Base-by-base conservation (phyloP, 2,888 invertebrate genomes). In the Apodemia zela region DNA sequence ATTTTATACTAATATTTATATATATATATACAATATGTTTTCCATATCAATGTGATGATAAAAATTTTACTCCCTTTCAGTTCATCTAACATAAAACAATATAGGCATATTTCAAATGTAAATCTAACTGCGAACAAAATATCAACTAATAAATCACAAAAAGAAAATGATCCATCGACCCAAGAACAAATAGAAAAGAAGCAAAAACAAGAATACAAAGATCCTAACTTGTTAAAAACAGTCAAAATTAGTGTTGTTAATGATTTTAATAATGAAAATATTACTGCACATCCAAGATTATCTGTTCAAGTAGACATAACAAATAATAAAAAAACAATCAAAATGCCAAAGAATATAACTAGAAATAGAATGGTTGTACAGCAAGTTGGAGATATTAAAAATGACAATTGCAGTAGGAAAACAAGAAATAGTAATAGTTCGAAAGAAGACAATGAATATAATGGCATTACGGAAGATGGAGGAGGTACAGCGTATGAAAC, bases 81-180 rank as follows among this genome's bases (percentile, higher is more conserved):
- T 72, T 80, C 86, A 69, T 76, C 76, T 59, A 73, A 73, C 68
- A 69, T 72, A 8, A 78, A 78, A 80, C 85, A 85, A 82, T 85
- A 87, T 80, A 84, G 76, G 71, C 70, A 73, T 63, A 82, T 75
- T 62, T 66, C 71, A 59, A 64, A 72, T 59, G 65, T 74, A 47
- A 76, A 73, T 68, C 71, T 72, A 63, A 61, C 69, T n/a, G 73
- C 64, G 63, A 73, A 70, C 60, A 81, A 78, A 73, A 51, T 65
- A 45, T 54, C 71, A 49, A 18, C 72, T 59, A 73, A 71, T 61
- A 87, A 78, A 70, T 72, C 82, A 67, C 89, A 89, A 79, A 89
- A 89, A 77, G 89, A 91, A 70, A 89, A 89, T 63, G 79, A 84
- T 71, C 85, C 86, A 15, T 62, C 69, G 5, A 82, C 79, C 64